A percentile compares a stretch with the other conserved stretches of the same genome.
phyloP scores from a whole-genome alignment of 1,140 invertebrate species.

The Drosophila parabipectinata region DNA sequence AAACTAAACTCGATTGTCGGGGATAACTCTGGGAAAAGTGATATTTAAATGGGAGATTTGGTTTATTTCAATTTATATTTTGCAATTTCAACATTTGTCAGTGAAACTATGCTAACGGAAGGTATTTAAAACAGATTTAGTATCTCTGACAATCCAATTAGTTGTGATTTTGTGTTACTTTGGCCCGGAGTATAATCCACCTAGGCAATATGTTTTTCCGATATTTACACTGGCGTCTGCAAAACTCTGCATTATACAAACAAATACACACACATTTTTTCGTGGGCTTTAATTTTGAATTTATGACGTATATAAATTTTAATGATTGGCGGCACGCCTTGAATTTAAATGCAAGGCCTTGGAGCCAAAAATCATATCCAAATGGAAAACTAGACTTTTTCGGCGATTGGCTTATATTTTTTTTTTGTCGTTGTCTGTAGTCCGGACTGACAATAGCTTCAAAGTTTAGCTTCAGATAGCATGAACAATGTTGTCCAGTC shows the following conservation, averaged over 20 bases:
- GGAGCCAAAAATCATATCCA: conserved; percentile 15
- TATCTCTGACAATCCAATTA: conserved; percentile 41
- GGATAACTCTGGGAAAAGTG: background rate
- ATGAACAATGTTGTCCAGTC: conserved; percentile 22
- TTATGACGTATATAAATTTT: conserved; percentile 75
- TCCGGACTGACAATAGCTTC: conserved; percentile 12
- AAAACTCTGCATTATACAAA: conserved; percentile 21
- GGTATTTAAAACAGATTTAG: conserved; percentile 26
- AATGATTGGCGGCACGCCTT: conserved; percentile 71
- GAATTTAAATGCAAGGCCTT: conserved; percentile 73
- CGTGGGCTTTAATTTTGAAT: conserved; percentile 41
- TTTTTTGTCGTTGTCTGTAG: background rate
- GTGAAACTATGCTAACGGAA: background rate
- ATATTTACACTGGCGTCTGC: conserved; percentile 15
- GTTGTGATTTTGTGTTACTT: conserved; percentile 1
- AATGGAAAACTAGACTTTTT: conserved; percentile 16
- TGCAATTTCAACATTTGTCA: conserved; percentile 1
- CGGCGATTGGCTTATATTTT: conserved; percentile 18
- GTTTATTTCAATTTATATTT: conserved; percentile 14
- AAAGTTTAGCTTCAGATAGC: conserved; percentile 28
- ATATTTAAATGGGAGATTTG: conserved; percentile 1
- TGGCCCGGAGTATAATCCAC: background rate
- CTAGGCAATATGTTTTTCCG: conserved; percentile 16
- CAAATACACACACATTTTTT: conserved; percentile 26
- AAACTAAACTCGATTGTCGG: conserved; percentile 16